phyloP scores from a whole-genome alignment of 2,797 vertebrate species.

The Microctenopoma steveboyesi region DNA sequence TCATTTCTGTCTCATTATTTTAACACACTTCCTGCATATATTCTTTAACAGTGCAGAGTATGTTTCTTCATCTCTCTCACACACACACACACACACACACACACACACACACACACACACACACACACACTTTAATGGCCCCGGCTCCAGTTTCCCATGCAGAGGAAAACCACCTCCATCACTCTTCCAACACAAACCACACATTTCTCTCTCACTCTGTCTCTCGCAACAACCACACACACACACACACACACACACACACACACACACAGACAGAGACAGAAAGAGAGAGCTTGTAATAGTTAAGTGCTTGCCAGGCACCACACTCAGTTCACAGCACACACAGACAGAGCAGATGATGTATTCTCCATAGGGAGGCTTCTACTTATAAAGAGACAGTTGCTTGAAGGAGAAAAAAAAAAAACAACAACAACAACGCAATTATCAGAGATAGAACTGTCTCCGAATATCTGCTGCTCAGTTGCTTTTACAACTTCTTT shows the following conservation, averaged over 20 bases:
- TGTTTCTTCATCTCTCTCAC: constrained; percentile 25
- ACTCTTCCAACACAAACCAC: constrained; percentile 65
- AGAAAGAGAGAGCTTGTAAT: constrained; percentile 36
- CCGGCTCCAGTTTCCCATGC: constrained; percentile 66
- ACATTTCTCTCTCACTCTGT: constrained; percentile 53
- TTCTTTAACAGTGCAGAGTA: constrained; percentile 30
- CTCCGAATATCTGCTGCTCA: neutral
- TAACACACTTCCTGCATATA: constrained; percentile 31
- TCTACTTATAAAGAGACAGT: constrained; percentile 42
- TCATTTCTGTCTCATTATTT: constrained; percentile 46
- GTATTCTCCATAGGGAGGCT: constrained; percentile 49
- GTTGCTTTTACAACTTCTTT: constrained; percentile 13
- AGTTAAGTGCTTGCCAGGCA: constrained; percentile 59
- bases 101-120: constrained; percentile 1
- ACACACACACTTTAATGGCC: constrained; percentile 52
- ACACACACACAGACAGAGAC: constrained; percentile 11
- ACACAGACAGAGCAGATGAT: constrained; percentile 32
- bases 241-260: constrained; percentile 8
- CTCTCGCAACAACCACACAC: constrained; percentile 13
- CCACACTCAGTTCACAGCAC: constrained; percentile 34
- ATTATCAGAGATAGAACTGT: neutral
- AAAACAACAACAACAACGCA: constrained; percentile 1
- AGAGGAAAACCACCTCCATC: constrained; percentile 79
- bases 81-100: constrained; percentile 13
- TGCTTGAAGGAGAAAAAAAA: neutral